phyloP scores from a whole-genome alignment of 2,113 vertebrate species.

The Neomonachus schauinslandi region DNA sequence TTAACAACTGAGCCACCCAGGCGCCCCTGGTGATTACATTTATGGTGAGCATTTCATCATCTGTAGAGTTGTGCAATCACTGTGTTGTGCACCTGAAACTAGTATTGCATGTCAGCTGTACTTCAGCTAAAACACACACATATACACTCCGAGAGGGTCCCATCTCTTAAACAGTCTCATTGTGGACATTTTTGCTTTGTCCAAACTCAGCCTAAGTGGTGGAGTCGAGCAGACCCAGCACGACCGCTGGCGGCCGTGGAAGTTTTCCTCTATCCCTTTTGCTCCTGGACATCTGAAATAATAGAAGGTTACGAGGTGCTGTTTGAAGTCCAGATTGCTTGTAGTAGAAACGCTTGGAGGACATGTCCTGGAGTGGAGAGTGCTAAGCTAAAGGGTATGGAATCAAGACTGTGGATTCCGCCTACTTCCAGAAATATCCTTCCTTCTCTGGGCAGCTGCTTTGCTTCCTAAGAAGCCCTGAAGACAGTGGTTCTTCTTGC shows the following conservation, averaged over 20 bases:
- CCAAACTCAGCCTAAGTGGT: background rate
- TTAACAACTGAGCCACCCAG: no score
- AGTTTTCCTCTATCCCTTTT: background rate
- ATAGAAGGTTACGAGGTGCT: background rate
- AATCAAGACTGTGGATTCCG: background rate
- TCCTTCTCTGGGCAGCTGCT: background rate
- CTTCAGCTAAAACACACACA: background rate
- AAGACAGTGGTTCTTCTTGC: background rate
- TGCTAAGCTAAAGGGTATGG: background rate
- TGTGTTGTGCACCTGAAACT: background rate
- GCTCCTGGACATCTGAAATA: slow-evolving; percentile 21
- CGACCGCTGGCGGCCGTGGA: background rate
- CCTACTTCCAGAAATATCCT: background rate
- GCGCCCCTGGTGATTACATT: background rate
- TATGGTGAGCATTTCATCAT: background rate
- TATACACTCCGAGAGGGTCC: background rate
- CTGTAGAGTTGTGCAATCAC: background rate
- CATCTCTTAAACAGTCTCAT: background rate
- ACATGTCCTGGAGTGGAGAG: background rate
- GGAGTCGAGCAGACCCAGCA: background rate
- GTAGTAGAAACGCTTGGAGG: background rate
- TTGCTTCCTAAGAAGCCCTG: background rate
- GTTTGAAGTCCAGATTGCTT: background rate
- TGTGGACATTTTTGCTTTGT: background rate
- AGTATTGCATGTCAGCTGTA: background rate